phyloP scores from a whole-genome alignment of 2,113 vertebrate species.

The Bostrychus sinensis region DNA sequence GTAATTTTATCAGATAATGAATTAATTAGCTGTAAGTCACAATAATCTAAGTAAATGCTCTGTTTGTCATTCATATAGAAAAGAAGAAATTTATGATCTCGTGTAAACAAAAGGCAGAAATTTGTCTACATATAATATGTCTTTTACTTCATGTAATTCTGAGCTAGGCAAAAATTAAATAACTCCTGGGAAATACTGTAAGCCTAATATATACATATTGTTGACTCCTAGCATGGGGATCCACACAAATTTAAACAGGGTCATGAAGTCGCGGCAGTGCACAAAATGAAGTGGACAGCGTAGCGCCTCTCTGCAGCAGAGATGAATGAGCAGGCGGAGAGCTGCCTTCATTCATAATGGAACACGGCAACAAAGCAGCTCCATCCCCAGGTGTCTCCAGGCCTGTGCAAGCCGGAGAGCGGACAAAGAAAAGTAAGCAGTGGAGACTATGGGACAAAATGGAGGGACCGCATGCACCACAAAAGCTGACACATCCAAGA shows the following conservation, averaged over 20 bases:
- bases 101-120: too few relatives aligned
- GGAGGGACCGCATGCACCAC: neutral
- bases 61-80: too few relatives aligned
- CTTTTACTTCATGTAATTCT: too few relatives aligned
- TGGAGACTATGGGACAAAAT: slow-evolving; percentile 7
- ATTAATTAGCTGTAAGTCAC: too few relatives aligned
- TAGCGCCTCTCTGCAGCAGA: slow-evolving; percentile 44
- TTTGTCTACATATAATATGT: too few relatives aligned
- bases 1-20: too few relatives aligned
- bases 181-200: too few relatives aligned
- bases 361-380: slow-evolving; percentile 55
- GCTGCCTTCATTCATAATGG: slow-evolving; percentile 72
- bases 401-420: slow-evolving; percentile 15
- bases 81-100: too few relatives aligned
- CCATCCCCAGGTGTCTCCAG: slow-evolving; percentile 42
- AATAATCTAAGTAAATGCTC: too few relatives aligned
- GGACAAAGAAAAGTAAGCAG: slow-evolving; percentile 5
- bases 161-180: too few relatives aligned
- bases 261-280: slow-evolving; percentile 23
- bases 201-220: too few relatives aligned
- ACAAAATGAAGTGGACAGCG: slow-evolving; percentile 45
- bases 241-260: slow-evolving; percentile 24
- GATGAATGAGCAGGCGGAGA: slow-evolving; percentile 66
- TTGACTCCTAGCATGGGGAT: slow-evolving; percentile 20
- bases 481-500: neutral